Base-by-base conservation (phyloP, 2,888 invertebrate genomes). In the Slavum lentiscoides region DNA sequence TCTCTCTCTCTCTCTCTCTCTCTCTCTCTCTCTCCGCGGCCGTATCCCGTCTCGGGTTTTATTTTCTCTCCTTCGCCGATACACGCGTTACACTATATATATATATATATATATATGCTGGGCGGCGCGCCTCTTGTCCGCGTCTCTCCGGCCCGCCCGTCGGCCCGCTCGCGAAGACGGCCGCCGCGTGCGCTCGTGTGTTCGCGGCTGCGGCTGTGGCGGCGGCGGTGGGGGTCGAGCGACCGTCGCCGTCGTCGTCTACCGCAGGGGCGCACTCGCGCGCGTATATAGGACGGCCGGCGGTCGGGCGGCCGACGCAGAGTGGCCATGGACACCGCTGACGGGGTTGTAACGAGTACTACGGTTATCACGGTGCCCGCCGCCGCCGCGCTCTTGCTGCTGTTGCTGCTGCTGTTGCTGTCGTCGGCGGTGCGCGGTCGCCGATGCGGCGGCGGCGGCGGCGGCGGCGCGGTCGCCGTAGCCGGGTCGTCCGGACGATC, bases 241-340 rank as follows among this genome's bases (percentile, higher is more conserved):
- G n/a, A 21, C 21, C 61, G 61, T n/a, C 23, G 69, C 53, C 6
- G 53, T 23, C 30, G 30, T 69, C 30, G 21, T 19, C 64, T 37
- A 15, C 23, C 23, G 37, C 17, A n/a, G 74, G 74, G 77, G 69
- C 69, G 77, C 68, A 19, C 59, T 62, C 62, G 59, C 68, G 30
- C 30, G n/a, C 37, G 19, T 37, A 66, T 75, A 76, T 69, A 74
- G 62, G 61, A 67, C 68, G 23, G 61, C 67, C 69, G 76, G 61
- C 13, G 53, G 53, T 39, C 17, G 21, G 62, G 43, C 30, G 61
- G 69, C 77, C 17, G 55, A 62, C 62, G 39, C 53, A 69, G 68
- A 76, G 68, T 53, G 68, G 68, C 61, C 61, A 77, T 77, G 77
- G 77, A 77, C 77, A 37, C 53, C 69, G 62, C 21, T n/a, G 21